phyloP scores from a whole-genome alignment of 2,113 vertebrate species.

The Alethe diademata region DNA sequence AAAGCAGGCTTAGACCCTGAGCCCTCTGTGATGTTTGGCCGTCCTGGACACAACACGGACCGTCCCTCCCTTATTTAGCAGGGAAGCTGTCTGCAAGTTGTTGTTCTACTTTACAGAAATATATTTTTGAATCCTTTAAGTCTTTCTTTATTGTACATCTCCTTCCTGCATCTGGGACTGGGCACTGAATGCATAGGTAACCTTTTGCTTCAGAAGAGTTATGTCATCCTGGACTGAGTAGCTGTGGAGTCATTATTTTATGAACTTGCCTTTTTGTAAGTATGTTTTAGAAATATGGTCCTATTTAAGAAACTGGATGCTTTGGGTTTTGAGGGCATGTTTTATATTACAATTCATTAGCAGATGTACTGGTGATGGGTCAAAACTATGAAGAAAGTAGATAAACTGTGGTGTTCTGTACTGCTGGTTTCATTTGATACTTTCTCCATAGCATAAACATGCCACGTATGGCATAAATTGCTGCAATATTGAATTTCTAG shows the following conservation, averaged over 20 bases:
- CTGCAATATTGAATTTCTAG: neutral
- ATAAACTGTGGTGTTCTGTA: neutral
- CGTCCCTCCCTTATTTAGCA: neutral
- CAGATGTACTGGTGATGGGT: neutral
- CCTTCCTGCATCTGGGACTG: neutral
- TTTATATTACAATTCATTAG: slow-evolving; percentile 23
- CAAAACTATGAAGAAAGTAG: neutral
- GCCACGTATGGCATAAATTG: neutral
- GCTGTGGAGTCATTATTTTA: neutral
- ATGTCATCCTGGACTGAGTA: neutral
- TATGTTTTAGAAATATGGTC: neutral
- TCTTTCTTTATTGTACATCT: neutral
- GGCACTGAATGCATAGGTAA: neutral
- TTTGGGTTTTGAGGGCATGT: neutral
- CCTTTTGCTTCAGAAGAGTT: neutral
- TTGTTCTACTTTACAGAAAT: neutral
- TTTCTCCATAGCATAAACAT: neutral
- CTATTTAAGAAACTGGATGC: neutral
- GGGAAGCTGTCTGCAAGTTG: neutral
- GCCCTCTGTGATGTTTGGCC: neutral
- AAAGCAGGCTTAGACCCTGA: neutral
- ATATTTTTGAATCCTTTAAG: neutral
- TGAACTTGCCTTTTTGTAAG: neutral
- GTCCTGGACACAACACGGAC: neutral
- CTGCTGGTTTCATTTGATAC: neutral